These are phyloP conservation scores for Ochotona princeps DNA, from an alignment of 2,113 vertebrate species.

Conservation along the genomic window DNA sequence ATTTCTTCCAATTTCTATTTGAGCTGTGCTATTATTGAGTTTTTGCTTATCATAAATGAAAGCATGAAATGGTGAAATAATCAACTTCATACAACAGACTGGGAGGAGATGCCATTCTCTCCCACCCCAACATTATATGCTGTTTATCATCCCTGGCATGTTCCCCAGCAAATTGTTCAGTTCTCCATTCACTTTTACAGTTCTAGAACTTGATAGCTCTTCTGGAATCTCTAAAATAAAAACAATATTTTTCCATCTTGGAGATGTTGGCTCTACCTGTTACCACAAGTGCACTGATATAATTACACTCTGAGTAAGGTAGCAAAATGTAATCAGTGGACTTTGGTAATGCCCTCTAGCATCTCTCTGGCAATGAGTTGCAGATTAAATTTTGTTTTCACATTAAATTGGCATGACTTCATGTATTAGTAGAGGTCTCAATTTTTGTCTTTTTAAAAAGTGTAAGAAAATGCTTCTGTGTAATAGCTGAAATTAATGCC, in stretches of 20 bases:
- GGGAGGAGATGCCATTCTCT: neutral
- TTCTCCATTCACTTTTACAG: neutral
- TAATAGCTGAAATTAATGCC: neutral
- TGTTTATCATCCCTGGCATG: neutral
- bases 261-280: neutral
- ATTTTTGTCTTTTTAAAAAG: slow-evolving; percentile 21
- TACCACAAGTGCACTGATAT: neutral
- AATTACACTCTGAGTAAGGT: neutral
- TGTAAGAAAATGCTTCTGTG: slow-evolving; percentile 5
- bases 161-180: neutral
- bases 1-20: neutral
- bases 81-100: neutral
- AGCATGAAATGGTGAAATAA: neutral
- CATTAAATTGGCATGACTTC: neutral
- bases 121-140: neutral
- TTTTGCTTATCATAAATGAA: neutral
- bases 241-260: neutral
- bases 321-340: neutral
- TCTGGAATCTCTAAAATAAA: neutral
- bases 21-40: slow-evolving; percentile 7
- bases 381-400: neutral
- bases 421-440: neutral
- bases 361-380: neutral
- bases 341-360: neutral
- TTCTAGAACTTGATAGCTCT: neutral